Evolutionary conservation across 2,888 invertebrate species (phyloP).

Genomic region (Polietes domitor): DNA sequence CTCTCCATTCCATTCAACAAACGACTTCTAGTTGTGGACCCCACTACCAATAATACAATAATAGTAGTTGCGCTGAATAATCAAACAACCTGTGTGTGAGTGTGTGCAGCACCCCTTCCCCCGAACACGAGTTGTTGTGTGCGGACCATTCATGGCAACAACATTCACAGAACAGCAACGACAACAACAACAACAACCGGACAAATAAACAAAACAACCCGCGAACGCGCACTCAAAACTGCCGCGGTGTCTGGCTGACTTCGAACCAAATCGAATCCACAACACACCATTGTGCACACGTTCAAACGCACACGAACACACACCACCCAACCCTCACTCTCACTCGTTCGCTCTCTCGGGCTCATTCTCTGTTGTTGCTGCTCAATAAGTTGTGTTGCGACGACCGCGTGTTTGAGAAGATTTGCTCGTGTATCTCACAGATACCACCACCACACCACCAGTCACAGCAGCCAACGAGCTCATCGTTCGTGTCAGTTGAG

Average conservation of each 20-base stretch:
- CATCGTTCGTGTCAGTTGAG: too few species aligned
- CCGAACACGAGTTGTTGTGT: not conserved
- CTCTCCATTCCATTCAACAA: too few species aligned
- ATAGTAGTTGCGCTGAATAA: not conserved
- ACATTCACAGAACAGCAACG: constrained; percentile 4
- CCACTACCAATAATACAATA: too few species aligned
- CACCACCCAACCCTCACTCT: constrained; percentile 2
- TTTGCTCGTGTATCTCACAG: constrained; percentile 64
- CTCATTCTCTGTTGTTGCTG: constrained; percentile 32
- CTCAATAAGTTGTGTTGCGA: too few species aligned
- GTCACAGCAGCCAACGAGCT: not conserved
- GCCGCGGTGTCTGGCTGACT: constrained; percentile 64
- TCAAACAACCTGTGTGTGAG: constrained; percentile 13
- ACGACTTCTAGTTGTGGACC: too few species aligned
- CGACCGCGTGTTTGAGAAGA: constrained; percentile 21
- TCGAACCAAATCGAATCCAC: constrained; percentile 35
- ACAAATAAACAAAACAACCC: constrained; percentile 26
- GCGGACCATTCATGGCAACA: not conserved
- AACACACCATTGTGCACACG: not conserved
- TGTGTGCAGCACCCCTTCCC: not conserved
- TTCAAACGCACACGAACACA: not conserved
- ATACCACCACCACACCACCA: not conserved
- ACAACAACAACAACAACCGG: constrained; percentile 15
- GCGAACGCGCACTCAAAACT: constrained; percentile 23
- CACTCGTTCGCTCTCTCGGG: not conserved